Conservation (phyloP, 2,113 vertebrate genomes). For the Hystrix cristata region DNA sequence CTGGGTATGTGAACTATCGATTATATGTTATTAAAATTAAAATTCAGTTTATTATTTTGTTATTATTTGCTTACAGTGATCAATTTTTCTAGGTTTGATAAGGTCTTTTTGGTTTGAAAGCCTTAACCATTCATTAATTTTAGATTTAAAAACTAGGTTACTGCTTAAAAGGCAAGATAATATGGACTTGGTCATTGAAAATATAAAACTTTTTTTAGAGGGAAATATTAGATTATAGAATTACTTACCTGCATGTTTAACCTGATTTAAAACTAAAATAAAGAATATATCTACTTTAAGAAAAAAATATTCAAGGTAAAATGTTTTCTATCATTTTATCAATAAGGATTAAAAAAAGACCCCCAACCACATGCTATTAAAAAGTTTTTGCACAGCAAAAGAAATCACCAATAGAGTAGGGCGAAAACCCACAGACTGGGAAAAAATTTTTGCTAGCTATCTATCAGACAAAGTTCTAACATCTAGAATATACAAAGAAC, state of each 20-base stretch:
- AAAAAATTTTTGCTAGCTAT: too few species aligned
- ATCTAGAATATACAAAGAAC: too few species aligned
- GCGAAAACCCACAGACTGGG: too few species aligned
- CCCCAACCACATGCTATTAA: background rate
- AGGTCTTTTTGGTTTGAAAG: constrained; percentile 51
- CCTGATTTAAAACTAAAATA: background rate
- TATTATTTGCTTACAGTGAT: constrained; percentile 37
- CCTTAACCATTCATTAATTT: constrained; percentile 67
- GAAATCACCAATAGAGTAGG: too few species aligned
- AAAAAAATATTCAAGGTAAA: background rate
- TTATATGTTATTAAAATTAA: constrained; percentile 60
- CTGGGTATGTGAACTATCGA: background rate
- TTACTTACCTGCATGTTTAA: background rate
- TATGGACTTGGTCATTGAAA: background rate
- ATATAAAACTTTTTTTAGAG: background rate
- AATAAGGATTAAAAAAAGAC: background rate
- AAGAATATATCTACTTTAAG: background rate
- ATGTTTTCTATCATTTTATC: constrained; percentile 4
- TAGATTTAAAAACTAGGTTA: constrained; percentile 4
- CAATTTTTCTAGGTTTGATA: constrained; percentile 21
- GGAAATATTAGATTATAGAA: background rate
- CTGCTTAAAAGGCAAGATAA: constrained; percentile 43
- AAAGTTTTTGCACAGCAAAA: too few species aligned
- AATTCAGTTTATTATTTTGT: constrained; percentile 22
- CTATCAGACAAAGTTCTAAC: too few species aligned